Conservation (phyloP, 2,888 invertebrate genomes). For the Sphinx pinastri region DNA sequence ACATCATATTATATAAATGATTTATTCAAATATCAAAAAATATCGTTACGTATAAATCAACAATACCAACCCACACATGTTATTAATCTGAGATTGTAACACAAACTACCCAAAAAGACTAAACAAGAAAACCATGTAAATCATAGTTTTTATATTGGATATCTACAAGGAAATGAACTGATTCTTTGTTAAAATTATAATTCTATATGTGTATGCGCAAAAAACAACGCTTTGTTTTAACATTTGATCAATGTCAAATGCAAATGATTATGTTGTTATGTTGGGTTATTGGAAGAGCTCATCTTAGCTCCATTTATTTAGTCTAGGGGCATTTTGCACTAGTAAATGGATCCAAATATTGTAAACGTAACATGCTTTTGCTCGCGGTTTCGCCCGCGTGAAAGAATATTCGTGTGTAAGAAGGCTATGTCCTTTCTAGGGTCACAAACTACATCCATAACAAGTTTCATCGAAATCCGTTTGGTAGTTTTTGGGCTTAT, state of each 20-base stretch:
- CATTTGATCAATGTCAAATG: conserved; percentile 13
- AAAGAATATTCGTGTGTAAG: too few species aligned
- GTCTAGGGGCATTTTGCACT: too few species aligned
- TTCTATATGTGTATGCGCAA: conserved; percentile 13
- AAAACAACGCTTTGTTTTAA: conserved; percentile 5
- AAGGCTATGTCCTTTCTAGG: too few species aligned
- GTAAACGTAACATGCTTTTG: too few species aligned
- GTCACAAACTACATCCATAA: too few species aligned
- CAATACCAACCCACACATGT: background rate
- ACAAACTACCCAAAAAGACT: background rate
- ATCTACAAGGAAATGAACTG: conserved; percentile 20
- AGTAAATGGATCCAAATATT: too few species aligned
- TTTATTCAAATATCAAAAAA: too few species aligned
- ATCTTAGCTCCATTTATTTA: background rate
- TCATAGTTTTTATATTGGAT: conserved; percentile 1
- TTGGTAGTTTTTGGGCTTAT: too few species aligned
- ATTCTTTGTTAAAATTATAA: conserved; percentile 22
- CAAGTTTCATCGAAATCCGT: too few species aligned
- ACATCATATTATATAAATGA: too few species aligned
- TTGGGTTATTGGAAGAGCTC: background rate
- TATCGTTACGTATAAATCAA: background rate
- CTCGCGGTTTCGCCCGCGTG: too few species aligned
- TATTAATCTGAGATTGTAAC: background rate
- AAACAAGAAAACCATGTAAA: conserved; percentile 9
- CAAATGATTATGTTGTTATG: background rate